Base-by-base conservation (phyloP, 2,888 invertebrate genomes). In the Phortica okadai region DNA sequence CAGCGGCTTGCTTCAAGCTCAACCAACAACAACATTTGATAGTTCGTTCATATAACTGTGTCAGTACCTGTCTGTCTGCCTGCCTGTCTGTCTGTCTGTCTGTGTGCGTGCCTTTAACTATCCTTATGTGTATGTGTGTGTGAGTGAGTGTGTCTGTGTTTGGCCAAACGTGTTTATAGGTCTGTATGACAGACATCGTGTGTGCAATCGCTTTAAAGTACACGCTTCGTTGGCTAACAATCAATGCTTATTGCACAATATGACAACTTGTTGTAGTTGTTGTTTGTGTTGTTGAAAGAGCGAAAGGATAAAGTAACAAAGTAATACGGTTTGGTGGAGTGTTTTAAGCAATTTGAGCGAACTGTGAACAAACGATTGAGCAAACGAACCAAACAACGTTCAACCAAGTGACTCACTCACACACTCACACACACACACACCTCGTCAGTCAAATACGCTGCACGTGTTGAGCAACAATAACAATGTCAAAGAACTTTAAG, bases 351-450 rank as follows among this genome's bases (percentile, higher is more conserved):
- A 33, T 33, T 33, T 33, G 33, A 33, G 33, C 33, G 33, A 33
- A 33, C 33, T 4, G 33, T 5, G 33, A 33, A 33, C 33, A 33
- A 33, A 33, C 4, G 59, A 59, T 14, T 21, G 16, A 25, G 16
- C 25, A 16, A 59, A 59, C 25, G 59, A 10, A 59, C 21, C n/a
- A 64, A 64, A 33, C 1, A 33, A 64, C 59, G 10, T 59, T 8
- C 10, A 11, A 64, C 64, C 41, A 64, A 64, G 14, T 11, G 64
- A 64, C 64, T 41, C 11, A 64, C 64, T 14, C 25, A 64, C 64
- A 25, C 25, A 6, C 64, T 3, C 11, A 21, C 16, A 64, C 25
- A 4, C 5, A 21, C 11, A 25, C 7, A 64, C 33, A 33, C 33
- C 1, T 33, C 33, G 33, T 33, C 33, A 33, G 33, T 33, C 33